phyloP scores from a whole-genome alignment of 64 coral and sea anemone species.

The Trachythela sp. region DNA sequence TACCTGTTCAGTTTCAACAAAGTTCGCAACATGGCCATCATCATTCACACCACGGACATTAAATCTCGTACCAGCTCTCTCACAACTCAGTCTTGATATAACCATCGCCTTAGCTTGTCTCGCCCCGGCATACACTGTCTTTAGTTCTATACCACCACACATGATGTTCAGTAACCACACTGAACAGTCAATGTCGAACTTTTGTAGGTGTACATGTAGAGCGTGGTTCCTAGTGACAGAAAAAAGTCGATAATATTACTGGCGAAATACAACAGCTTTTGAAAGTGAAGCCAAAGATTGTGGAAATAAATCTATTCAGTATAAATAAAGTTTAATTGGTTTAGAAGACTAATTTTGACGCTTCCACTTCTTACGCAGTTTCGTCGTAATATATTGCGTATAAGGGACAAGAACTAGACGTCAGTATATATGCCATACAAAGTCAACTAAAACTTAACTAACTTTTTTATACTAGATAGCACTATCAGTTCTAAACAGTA shows the following conservation, averaged over 20 bases:
- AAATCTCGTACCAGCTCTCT: constrained; percentile 93
- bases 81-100: constrained; percentile 81
- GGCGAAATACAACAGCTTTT: no score
- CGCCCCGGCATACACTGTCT: constrained; percentile 80
- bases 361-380: no score
- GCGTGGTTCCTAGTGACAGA: constrained; percentile 70
- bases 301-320: no score
- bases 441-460: no score
- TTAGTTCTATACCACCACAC: constrained; percentile 90
- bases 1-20: constrained; percentile 99
- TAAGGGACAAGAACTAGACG: no score
- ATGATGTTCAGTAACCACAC: constrained; percentile 80
- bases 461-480: no score
- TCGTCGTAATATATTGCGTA: no score
- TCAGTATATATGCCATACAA: no score
- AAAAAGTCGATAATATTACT: background rate
- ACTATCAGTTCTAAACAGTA: no score
- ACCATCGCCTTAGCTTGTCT: constrained; percentile 89
- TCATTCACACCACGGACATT: constrained; percentile 97
- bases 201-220: constrained; percentile 84
- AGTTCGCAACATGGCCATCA: constrained; percentile 97
- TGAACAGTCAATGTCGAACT: constrained; percentile 80
- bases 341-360: no score
- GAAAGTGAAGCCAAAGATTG: no score
- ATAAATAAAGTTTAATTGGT: no score